Percentiles rank a stretch among this genome's conserved stretches.
Conservation (phyloP, 2,113 vertebrate species). For the Opisthocomus hoazin region DNA sequence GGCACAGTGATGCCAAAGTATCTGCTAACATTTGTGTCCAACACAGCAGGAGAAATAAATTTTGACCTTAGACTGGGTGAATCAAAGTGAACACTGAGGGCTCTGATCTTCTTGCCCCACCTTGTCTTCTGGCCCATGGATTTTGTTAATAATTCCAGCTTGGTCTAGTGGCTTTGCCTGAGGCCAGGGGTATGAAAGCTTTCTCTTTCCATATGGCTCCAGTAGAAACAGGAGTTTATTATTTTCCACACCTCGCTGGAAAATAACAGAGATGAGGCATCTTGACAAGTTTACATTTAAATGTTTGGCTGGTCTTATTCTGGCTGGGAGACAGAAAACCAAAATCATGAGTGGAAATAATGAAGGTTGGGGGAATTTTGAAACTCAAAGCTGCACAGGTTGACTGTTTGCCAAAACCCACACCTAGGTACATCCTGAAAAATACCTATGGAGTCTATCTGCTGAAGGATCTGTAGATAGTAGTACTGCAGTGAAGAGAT, state of each 20-base stretch:
- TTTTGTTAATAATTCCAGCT: slow-evolving; percentile 28
- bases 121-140: not conserved
- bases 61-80: not conserved
- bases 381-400: not conserved
- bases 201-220: not conserved
- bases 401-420: not conserved
- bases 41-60: not conserved
- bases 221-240: slow-evolving; percentile 52
- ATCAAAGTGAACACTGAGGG: not conserved
- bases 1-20: not conserved
- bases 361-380: not conserved
- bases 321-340: not conserved
- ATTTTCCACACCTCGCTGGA: slow-evolving; percentile 54
- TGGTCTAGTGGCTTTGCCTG: slow-evolving; percentile 39
- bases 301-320: not conserved
- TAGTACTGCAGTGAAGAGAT: not conserved
- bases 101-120: not conserved
- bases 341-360: slow-evolving; percentile 36
- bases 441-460: not conserved
- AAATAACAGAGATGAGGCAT: slow-evolving; percentile 47
- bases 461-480: not conserved
- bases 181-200: slow-evolving; percentile 6
- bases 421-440: not conserved
- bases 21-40: not conserved
- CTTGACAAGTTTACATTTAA: slow-evolving; percentile 17